Evolutionary conservation across 2,113 vertebrate genomes (phyloP), one percentile per base, ranked within the genome.

Genomic region (Sturnira hondurensis): DNA sequence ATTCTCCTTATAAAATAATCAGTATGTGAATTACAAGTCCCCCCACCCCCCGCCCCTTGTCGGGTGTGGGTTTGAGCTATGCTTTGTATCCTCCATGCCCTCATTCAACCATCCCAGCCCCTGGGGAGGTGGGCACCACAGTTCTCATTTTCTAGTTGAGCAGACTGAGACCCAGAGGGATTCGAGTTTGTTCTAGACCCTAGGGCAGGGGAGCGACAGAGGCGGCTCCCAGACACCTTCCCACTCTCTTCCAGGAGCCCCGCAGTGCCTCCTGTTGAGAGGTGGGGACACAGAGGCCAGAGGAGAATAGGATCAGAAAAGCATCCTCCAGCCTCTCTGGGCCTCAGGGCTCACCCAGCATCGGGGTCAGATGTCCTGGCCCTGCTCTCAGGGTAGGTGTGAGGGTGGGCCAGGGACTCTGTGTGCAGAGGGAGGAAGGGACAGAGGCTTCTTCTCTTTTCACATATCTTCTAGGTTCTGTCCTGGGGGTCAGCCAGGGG

Each of bases 1-100:
- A 26, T 91, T 87, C 47, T 76, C 43, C 74, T 76, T 38, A 14
- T 61, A 67, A 80, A 68, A 73, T 43, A 89, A 78, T 73, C 33
- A 14, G 73, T 13, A 8, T 3, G 38, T 47, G 58, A 86, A 20
- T 24, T 8, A 15, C 17, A 86, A 78, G 7, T 2, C 6, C 50
- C 17, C 17, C 38, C 31, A 24, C 1, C 52, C 52, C 17, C 17
- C 4, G 15, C 4, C 50, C 16, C 52, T 20, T 17, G 52, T 22
- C 19, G 52, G 45, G 43, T 91, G 41, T 2, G 5, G 47, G 33
- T 43, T 43, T 33, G 41, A n/a, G 41, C 28, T 87, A n/a, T n/a
- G 1, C 47, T 43, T 3, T 8, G 43, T 17, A 20, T 54, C 2
- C 7, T 20, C 9, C 15, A 2, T 0, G 3, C 16, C 67, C 24